Evolutionary conservation across 1,140 invertebrate genomes (phyloP), one percentile per base, ranked within the genome.

Genomic region (Geopemphigus sp.): DNA sequence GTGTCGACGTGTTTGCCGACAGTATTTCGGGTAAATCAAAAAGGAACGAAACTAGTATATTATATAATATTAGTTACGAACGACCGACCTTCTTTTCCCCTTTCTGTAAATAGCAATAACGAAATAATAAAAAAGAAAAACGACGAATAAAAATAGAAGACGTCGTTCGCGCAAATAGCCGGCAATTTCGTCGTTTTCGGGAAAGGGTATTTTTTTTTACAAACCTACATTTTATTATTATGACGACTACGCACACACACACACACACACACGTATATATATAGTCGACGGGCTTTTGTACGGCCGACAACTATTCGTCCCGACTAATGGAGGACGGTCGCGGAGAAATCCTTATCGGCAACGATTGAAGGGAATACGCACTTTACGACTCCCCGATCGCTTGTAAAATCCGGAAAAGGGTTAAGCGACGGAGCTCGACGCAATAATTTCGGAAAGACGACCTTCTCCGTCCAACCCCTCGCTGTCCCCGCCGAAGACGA

Each of bases 351-450:
- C 74, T 78, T 63, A 63, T 78, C 74, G 74, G 57, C 74, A 50
- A 53, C 74, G 74, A 78, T 78, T 78, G 56, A 63, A 78, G 74
- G 45, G 57, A 78, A 50, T 39, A 8, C 32, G 32, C 32, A 19
- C 57, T 78, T 78, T 78, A 78, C 74, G 74, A 78, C 74, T 78
- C 74, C 74, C 74, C 74, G 74, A 78, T 78, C 74, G 74, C 57
- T 63, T 78, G 74, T 78, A 78, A 78, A 78, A 78, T 78, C 74
- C 32, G 32, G 39, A 63, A 78, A 78, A 78, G 74, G 74, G 74
- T 78, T 78, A 78, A 63, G 74, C 57, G 47, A 24, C 66, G 22
- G 32, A 61, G 74, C 56, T 63, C 50, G 74, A 78, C 74, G 74
- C 74, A 78, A 78, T 78, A 78, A 63, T 78, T 78, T 78, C 39